Conservation (phyloP, 2,113 vertebrate genomes). For the Puma concolor region DNA sequence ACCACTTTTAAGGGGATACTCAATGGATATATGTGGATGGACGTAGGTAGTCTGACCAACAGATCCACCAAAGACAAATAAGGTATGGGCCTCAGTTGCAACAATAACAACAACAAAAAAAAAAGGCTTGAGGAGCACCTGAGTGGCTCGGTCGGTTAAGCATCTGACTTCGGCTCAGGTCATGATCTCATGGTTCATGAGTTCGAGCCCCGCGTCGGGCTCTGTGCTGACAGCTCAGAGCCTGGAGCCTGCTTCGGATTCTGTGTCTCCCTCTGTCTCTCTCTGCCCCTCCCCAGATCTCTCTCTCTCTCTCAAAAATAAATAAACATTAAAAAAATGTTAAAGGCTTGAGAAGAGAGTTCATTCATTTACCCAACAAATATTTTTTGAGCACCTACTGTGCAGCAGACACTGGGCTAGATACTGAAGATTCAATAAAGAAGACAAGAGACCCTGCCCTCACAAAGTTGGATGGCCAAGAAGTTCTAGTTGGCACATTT, state of each 20-base stretch:
- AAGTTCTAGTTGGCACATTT: background rate
- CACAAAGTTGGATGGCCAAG: background rate
- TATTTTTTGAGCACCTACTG: background rate
- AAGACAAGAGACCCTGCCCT: background rate
- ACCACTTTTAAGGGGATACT: background rate
- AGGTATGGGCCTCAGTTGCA: background rate
- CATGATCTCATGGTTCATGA: no score
- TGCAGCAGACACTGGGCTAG: background rate
- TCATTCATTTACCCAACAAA: background rate
- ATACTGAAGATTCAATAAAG: background rate
- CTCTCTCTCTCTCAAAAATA: no score
- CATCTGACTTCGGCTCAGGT: no score
- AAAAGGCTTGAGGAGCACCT: background rate
- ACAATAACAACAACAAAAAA: background rate
- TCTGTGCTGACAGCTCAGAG: no score
- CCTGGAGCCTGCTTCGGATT: no score
- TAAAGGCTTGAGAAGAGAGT: background rate
- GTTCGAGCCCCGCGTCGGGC: no score
- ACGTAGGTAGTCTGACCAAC: background rate
- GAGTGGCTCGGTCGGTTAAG: no score
- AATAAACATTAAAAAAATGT: background rate
- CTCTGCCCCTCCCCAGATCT: no score
- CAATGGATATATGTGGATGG: background rate
- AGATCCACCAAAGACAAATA: background rate
- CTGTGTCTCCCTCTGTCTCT: no score